Evolutionary conservation across 2,113 vertebrate species (phyloP), one percentile per base, ranked within the genome.

Genomic region (Bagarius yarrelli): DNA sequence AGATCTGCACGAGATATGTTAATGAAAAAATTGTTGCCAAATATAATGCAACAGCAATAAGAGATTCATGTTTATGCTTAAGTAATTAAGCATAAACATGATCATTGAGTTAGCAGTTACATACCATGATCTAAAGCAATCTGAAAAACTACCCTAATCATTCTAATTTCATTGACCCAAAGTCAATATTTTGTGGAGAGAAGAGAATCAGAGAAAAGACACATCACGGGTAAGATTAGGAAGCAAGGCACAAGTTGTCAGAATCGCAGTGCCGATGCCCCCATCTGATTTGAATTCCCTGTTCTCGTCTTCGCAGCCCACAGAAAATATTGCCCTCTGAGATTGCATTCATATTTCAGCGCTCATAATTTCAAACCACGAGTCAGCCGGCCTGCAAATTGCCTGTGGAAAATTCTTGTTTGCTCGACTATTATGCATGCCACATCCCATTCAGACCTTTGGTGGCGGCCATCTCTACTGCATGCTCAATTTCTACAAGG

Each of bases 361-460:
- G 78, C 86, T 91, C 86, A 90, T 91, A 90, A 93, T 86, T 83
- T 89, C 56, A 80, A 90, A 89, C 87, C 91, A 82, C 60, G 86
- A 91, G 88, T 90, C 91, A 92, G 88, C 90, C 90, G 88, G 89
- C 85, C 90, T 91, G 88, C 89, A 93, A 93, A 94, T 92, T 92
- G 91, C 89, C 90, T 91, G 83, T 89, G 89, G 90, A 90, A 90
- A 92, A 93, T 91, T 90, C 84, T 89, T 91, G 91, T 92, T 92
- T 89, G 90, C 87, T 91, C 88, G 90, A 90, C 90, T 93, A 91
- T 93, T 92, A 91, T 92, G 91, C 88, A 91, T 91, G 92, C 92
- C 92, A 91, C 91, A 92, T 94, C 90, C 90, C 83, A 93, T 91
- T 90, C 88, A 86, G 63, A 90, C 88, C 87, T 92, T 93, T 76